Evolutionary conservation across 2,113 vertebrate genomes (phyloP).

Genomic region (Morone saxatilis): DNA sequence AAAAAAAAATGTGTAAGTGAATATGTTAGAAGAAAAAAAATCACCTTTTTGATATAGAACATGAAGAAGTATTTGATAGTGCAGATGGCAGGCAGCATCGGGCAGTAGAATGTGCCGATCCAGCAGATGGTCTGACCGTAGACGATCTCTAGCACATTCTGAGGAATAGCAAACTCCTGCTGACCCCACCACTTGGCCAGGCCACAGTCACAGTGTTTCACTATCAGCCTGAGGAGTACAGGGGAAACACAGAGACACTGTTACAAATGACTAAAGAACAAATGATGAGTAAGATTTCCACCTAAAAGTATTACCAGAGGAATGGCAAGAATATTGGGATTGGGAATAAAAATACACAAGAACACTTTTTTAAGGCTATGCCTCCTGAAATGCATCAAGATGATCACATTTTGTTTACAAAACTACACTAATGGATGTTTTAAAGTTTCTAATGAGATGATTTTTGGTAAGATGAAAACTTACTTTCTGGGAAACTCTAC

Average conservation of each 20-base stretch:
- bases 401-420: not conserved
- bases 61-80: slow-evolving; percentile 94
- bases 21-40: not conserved
- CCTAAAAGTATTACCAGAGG: not conserved
- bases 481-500: slow-evolving; percentile 95
- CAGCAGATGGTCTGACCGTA: slow-evolving; percentile 99
- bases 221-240: slow-evolving; percentile 86
- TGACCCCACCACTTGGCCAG: slow-evolving; percentile 88
- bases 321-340: not conserved
- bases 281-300: not conserved
- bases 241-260: not conserved
- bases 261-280: not conserved
- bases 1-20: not conserved
- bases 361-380: not conserved
- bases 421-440: not conserved
- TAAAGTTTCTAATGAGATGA: not conserved
- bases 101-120: slow-evolving; percentile 96
- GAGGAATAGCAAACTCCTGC: slow-evolving; percentile 93
- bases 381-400: not conserved
- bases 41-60: slow-evolving; percentile 98
- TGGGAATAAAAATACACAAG: not conserved
- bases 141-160: slow-evolving; percentile 93
- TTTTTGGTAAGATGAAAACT: slow-evolving; percentile 63
- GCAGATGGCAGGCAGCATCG: slow-evolving; percentile 93
- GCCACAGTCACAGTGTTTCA: slow-evolving; percentile 87